Evolutionary conservation across 2,888 invertebrate species (phyloP), one percentile per base, ranked within the genome.

Genomic region (Archaeoteleia sp.): DNA sequence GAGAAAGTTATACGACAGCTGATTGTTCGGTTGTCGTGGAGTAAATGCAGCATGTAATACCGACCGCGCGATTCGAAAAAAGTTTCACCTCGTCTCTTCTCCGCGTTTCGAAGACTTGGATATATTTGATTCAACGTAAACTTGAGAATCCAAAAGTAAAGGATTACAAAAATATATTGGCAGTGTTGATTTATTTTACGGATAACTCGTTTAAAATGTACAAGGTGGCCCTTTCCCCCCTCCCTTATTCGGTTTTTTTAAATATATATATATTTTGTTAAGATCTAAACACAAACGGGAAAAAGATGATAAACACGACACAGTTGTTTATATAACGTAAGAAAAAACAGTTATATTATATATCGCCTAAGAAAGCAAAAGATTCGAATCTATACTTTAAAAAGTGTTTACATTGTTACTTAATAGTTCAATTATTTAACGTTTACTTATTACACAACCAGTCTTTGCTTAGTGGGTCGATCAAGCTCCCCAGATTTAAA

Each of bases 371-470:
- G 23, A 23, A 23, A 23, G 23, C 23, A 7, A n/a, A n/a, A n/a
- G n/a, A n/a, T n/a, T 23, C 7, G 4, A 23, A 23, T 5, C 4
- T 23, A 4, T 23, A 23, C 7, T 23, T 5, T 5, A 23, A 23
- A 23, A 23, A 23, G 7, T 23, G 23, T 39, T 20, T 8, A 23
- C 5, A 17, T 14, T 10, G 20, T 9, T 42, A 25, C 46, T 54
- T 34, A 42, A 54, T 20, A 25, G n/a, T 27, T 43, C 23, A 74
- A 73, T 69, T 73, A 77, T 76, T 75, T 70, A 77, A 51, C 69
- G 78, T 75, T 78, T 79, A 80, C 74, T 79, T 81, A 80, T 72
- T 54, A 46, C 42, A 75, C 78, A 78, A 81, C 80, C 82, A 82
- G 82, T 82, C 82, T 82, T 82, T 69, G 73, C 74, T 81, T 74